Evolutionary conservation across 2,113 vertebrate species (phyloP).

Genomic region (Crotophaga sulcirostris): DNA sequence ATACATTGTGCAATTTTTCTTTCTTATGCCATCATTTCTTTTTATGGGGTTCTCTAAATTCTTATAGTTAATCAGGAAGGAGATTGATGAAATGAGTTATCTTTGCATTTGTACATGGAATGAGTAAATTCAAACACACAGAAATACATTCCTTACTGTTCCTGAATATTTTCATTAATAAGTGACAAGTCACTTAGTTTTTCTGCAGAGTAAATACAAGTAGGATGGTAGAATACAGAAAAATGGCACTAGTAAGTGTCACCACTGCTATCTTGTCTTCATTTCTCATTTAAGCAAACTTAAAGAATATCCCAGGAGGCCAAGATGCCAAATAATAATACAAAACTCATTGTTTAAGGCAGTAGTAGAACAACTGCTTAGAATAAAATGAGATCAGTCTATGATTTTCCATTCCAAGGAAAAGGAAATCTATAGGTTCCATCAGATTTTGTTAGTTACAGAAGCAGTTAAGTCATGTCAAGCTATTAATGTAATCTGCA

Average conservation of each 20-base stretch:
- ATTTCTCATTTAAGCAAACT: background rate
- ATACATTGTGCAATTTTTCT: background rate
- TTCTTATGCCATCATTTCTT: background rate
- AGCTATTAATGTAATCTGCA: conserved; percentile 1
- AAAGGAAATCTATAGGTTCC: background rate
- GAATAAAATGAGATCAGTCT: conserved; percentile 28
- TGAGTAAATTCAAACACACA: background rate
- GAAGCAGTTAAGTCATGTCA: conserved; percentile 1
- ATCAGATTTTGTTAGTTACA: conserved; percentile 14
- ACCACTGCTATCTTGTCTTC: background rate
- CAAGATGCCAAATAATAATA: conserved; percentile 11
- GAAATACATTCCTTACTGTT: background rate
- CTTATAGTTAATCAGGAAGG: background rate
- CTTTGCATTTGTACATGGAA: background rate
- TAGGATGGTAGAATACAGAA: background rate
- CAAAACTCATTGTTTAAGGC: conserved; percentile 21
- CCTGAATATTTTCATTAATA: background rate
- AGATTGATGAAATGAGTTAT: background rate
- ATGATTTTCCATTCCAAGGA: conserved; percentile 16
- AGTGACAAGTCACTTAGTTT: background rate
- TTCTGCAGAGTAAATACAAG: background rate
- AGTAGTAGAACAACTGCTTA: background rate
- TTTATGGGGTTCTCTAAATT: background rate
- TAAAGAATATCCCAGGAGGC: background rate
- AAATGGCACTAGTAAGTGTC: background rate